Evolutionary conservation across 2,797 vertebrate genomes (phyloP).

Genomic region (Myoxocephalus aenaeus): DNA sequence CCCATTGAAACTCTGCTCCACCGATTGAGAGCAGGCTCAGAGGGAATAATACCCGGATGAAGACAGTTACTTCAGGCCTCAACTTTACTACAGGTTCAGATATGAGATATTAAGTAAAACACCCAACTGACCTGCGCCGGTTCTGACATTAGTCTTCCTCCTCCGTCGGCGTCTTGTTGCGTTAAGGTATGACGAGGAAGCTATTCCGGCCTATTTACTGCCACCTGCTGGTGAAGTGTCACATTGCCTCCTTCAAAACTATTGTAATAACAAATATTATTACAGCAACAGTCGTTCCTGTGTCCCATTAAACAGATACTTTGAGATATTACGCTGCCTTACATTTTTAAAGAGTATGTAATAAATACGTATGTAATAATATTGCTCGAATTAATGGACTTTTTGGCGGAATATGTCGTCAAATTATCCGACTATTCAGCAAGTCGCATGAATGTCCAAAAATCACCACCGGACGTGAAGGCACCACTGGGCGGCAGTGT

Average conservation of each 20-base stretch:
- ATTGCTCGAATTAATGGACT: background rate
- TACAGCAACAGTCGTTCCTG: background rate
- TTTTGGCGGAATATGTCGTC: background rate
- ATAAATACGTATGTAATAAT: background rate
- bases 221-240: constrained; percentile 37
- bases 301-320: background rate
- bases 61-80: background rate
- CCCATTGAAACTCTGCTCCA: background rate
- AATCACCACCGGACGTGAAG: background rate
- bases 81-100: rapidly evolving
- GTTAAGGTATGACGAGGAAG: background rate
- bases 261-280: background rate
- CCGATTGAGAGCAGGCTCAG: background rate
- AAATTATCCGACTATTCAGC: background rate
- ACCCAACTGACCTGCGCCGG: constrained; percentile 15
- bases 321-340: background rate
- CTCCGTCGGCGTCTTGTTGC: constrained; percentile 1
- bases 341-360: background rate
- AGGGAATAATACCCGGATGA: rapidly evolving
- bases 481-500: constrained; percentile 22
- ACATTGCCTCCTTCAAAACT: background rate
- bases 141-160: background rate
- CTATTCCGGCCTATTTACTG: constrained; percentile 7
- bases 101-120: background rate
- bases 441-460: background rate